phyloP scores from a whole-genome alignment of 2,888 invertebrate genomes.

The Tetragonula carbonaria region DNA sequence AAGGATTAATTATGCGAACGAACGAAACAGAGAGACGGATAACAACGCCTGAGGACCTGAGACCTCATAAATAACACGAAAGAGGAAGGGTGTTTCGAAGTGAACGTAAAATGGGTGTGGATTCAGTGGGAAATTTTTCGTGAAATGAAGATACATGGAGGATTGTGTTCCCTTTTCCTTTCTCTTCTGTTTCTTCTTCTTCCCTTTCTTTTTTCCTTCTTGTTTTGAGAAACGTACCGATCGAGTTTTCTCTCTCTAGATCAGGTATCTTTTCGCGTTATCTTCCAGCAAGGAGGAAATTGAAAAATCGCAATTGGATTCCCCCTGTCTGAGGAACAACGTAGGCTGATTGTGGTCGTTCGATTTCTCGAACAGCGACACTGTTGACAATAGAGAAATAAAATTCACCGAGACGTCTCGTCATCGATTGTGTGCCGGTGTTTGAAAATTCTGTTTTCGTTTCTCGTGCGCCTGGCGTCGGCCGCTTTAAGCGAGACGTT shows the following conservation, averaged over 20 bases:
- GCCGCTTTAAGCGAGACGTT: background rate
- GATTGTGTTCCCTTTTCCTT: too few species aligned
- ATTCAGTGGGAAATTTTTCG: background rate
- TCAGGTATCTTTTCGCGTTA: background rate
- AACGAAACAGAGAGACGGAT: conserved; percentile 9
- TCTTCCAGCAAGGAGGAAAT: background rate
- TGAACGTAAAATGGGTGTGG: conserved; percentile 8
- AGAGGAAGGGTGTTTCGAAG: background rate
- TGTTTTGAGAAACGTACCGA: background rate
- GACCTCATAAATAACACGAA: background rate
- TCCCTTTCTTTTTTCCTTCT: too few species aligned
- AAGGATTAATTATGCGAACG: conserved; percentile 45
- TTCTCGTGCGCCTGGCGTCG: background rate
- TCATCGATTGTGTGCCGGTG: background rate
- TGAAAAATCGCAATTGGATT: conserved; percentile 6
- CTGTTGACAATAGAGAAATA: conserved; percentile 21
- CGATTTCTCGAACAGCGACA: background rate
- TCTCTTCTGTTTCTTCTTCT: too few species aligned
- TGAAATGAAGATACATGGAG: background rate
- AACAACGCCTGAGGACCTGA: conserved; percentile 13
- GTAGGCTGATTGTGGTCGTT: background rate
- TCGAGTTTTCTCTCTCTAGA: background rate
- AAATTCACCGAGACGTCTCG: conserved; percentile 22
- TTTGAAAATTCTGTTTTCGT: conserved; percentile 25
- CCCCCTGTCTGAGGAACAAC: background rate